Evolutionary conservation across 2,113 vertebrate genomes (phyloP), one percentile per base, ranked within the genome.

Genomic region (Pterocles gutturalis): DNA sequence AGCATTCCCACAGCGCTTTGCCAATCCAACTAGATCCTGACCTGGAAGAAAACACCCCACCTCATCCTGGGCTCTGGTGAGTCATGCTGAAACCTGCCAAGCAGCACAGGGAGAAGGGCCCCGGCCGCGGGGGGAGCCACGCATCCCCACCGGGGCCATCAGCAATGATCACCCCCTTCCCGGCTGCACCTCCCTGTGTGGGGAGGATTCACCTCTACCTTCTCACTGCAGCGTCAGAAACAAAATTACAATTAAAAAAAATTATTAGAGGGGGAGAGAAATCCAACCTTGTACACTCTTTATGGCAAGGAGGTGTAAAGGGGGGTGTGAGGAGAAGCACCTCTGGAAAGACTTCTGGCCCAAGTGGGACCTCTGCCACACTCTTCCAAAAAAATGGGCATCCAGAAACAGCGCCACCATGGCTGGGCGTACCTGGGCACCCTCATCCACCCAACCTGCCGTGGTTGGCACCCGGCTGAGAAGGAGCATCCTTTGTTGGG

Each of bases 21-120:
- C 93, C 95, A 93, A 96, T 72, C 85, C 79, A 95, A 46, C 79
- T 83, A 88, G 90, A 77, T 83, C 83, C 94, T 83, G 91, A 92
- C 72, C 91, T 93, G 79, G 83, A 89, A 93, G 81, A 61, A 81
- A 91, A 73, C 89, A 94, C 87, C 64, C 64, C 64, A 93, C 90
- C 83, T 96, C 17, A 43, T 90, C 89, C 89, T 58, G 21, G 71
- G 76, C 89, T 70, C n/a, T 0, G 0, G 36, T 22, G 34, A 92
- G 72, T 78, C 91, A 17, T 33, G 69, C 55, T 0, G 1, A 75
- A 60, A 92, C 83, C 83, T 92, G 92, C 92, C 10, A 0, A 41
- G 83, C 67, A 2, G 28, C 0, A 5, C 2, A 0, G 64, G 86
- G 19, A 71, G 73, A 87, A 76, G 48, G 64, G 87, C 64, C 90